Evolutionary conservation across 2,113 vertebrate genomes (phyloP).

Genomic region (Brachirus orientalis): DNA sequence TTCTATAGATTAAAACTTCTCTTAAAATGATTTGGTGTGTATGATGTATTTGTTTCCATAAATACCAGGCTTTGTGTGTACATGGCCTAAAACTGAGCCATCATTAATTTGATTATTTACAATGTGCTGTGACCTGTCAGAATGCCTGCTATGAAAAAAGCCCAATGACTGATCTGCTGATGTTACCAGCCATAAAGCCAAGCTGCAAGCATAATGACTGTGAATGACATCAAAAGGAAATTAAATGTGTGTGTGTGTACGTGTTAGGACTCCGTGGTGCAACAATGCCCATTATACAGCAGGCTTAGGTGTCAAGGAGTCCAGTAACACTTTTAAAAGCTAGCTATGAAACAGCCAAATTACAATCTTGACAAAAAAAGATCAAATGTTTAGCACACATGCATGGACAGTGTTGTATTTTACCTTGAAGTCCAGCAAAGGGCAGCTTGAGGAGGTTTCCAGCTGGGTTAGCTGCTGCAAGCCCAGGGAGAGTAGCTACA

Average conservation of each 20-base stretch:
- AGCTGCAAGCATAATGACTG: not conserved
- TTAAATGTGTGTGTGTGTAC: not conserved
- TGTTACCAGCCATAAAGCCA: not conserved
- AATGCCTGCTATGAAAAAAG: not conserved
- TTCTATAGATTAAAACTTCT: no score
- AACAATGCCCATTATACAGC: not conserved
- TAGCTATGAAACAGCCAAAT: not conserved
- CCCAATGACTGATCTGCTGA: not conserved
- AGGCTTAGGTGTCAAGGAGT: not conserved
- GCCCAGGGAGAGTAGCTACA: conserved; percentile 90
- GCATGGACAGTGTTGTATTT: conserved; percentile 24
- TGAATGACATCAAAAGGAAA: not conserved
- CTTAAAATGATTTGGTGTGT: no score
- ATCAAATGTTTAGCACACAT: not conserved
- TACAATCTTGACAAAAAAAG: no score
- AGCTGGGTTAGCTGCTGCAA: conserved; percentile 85
- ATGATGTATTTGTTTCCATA: no score
- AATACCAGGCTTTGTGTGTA: no score
- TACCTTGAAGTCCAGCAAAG: conserved; percentile 92
- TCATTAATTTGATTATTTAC: not conserved
- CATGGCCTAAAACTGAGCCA: no score
- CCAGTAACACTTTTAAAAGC: no score
- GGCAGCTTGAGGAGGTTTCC: conserved; percentile 93
- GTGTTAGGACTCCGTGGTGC: not conserved
- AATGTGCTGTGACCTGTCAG: not conserved